Conservation (phyloP, 2,113 vertebrate species). For the Plecturocebus donacophilus region DNA sequence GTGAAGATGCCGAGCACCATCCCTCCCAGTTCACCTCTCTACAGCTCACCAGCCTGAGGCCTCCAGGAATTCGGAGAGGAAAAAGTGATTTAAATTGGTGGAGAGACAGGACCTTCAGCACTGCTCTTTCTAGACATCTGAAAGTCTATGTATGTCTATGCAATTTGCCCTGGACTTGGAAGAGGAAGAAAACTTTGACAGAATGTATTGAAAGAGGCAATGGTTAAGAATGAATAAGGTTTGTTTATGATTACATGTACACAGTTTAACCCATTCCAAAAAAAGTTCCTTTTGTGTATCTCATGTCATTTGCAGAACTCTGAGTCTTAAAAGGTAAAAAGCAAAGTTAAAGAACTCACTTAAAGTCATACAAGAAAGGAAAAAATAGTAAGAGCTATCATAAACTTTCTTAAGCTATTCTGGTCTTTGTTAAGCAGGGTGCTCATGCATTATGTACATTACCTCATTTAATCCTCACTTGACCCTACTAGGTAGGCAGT, state of each 20-base stretch:
- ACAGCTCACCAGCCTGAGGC: neutral
- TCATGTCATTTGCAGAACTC: neutral
- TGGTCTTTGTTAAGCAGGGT: neutral
- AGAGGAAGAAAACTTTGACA: neutral
- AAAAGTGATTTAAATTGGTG: neutral
- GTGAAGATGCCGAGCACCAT: accelerated
- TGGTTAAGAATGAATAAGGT: neutral
- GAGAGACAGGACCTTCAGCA: neutral
- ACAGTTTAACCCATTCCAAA: neutral
- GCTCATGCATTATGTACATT: neutral
- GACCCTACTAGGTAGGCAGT: neutral
- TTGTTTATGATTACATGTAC: neutral
- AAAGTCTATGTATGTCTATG: neutral
- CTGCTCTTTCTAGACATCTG: neutral
- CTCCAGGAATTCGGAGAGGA: neutral
- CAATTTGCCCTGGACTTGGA: neutral
- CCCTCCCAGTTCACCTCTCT: neutral
- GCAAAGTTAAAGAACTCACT: neutral
- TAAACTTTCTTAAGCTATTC: neutral
- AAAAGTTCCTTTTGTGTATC: neutral
- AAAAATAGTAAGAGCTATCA: neutral
- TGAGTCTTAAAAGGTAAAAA: neutral
- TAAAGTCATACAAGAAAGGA: neutral
- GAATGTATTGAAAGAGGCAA: neutral
- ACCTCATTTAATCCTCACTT: constrained; percentile 23